Base-by-base conservation (phyloP, 2,888 invertebrate species). In the Sinhomidia bicolor region DNA sequence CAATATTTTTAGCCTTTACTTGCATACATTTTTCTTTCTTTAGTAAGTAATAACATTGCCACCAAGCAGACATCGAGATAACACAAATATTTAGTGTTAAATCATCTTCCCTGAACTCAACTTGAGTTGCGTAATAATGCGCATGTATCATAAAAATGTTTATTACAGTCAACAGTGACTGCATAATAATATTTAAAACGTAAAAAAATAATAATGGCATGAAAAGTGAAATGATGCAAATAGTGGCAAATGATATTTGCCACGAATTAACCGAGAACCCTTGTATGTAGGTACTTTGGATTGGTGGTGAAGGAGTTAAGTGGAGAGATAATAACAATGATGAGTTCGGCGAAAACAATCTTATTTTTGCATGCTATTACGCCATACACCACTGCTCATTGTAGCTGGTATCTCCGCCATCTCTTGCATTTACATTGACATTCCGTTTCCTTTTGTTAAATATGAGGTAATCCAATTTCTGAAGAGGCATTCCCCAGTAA, bases 191-290 rank as follows among this genome's bases (percentile, higher is more conserved):
- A 47, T 41, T 41, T 57, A 57, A 7, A 7, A 20, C 17, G 1
- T 57, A 12, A 51, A 51, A n/a, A n/a, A 17, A 60, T 60, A 9
- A 14, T 60, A 41, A 71, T 44, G 71, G 17, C 20, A 71, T 41
- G 41, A 44, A 71, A 71, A 71, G 71, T 29, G 65, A 65, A 65
- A 71, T 44, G 71, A 44, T 71, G 71, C 23, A 71, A 71, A 71
- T 57, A 9, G n/a, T n/a, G n/a, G n/a, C n/a, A n/a, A n/a, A n/a
- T n/a, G n/a, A n/a, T n/a, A n/a, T n/a, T n/a, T n/a, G n/a, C n/a
- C n/a, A n/a, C n/a, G n/a, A n/a, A n/a, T n/a, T n/a, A n/a, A n/a
- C n/a, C n/a, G n/a, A n/a, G n/a, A n/a, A n/a, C n/a, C n/a, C n/a
- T n/a, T n/a, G n/a, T n/a, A n/a, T n/a, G n/a, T n/a, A n/a, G n/a